Base-by-base conservation (phyloP, 2,888 invertebrate genomes). In the Aspidiotus rigidus region DNA sequence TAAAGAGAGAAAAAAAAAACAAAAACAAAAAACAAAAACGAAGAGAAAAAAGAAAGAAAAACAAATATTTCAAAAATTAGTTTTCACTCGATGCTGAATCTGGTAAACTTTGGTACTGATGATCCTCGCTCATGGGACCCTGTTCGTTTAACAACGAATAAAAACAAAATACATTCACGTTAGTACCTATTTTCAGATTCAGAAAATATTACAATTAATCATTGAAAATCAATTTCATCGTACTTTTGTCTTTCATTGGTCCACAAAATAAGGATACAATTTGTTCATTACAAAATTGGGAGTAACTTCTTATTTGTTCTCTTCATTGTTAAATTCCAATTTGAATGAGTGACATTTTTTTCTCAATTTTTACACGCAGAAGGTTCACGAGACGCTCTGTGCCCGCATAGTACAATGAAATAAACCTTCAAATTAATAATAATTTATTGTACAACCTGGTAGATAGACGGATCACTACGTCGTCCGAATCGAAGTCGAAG, bases 401-500 rank as follows among this genome's bases (percentile, higher is more conserved):
- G 28, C 28, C 5, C 28, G 28, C 28, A 1, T 3, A 28, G 28
- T 28, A 28, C 28, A 28, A 28, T 5, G 5, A 28, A 28, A 28
- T 3, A 28, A 5, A 28, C 5, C 28, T 7, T 3, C 11, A n/a
- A 1, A 16, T 6, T 57, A 16, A 16, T 57, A n/a, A n/a, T n/a
- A n/a, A 13, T 40, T 49, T 15, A 0, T 39, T 28, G 5, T 28
- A 28, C 42, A 28, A 73, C 73, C 72, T 72, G 71, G 16, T 72
- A 72, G 79, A 86, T 82, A 71, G 83, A 83, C 13, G 87, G 85
- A 78, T 88, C 88, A 42, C 87, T 86, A 72, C 89, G 83, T 73
- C 88, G 83, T 55, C 89, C 89, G 76, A 89, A 90, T 72, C 89
- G 84, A 70, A 90, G 82, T 17, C 89, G 83, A 55, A 89, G 80